phyloP scores from a whole-genome alignment of 2,888 invertebrate species.

The Habroteleia sp. region DNA sequence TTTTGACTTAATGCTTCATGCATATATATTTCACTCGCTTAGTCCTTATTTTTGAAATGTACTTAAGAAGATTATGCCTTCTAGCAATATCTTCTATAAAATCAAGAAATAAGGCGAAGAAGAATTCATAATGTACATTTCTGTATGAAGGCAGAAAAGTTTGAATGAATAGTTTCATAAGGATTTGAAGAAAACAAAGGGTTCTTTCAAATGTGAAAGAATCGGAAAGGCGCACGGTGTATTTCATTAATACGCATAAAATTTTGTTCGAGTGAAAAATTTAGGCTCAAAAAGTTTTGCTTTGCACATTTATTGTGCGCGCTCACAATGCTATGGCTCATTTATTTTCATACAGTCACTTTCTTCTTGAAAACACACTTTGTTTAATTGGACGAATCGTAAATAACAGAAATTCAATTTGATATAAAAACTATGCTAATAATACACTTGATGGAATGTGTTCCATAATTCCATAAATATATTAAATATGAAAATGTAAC shows the following conservation, averaged over 20 bases:
- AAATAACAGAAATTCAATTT: too few species aligned
- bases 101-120: conserved; percentile 16
- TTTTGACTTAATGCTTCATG: too few species aligned
- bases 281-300: conserved; percentile 21
- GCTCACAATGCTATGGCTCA: conserved; percentile 5
- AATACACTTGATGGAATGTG: too few species aligned
- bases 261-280: conserved; percentile 22
- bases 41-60: conserved; percentile 14
- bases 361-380: too few species aligned
- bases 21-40: neutral
- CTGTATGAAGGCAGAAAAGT: conserved; percentile 17
- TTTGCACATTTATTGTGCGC: conserved; percentile 13
- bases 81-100: conserved; percentile 17
- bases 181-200: conserved; percentile 45
- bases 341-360: neutral
- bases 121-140: conserved; percentile 26
- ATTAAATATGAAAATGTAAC: too few species aligned
- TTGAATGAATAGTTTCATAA: conserved; percentile 44
- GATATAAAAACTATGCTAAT: too few species aligned
- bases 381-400: too few species aligned
- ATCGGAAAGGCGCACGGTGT: conserved; percentile 18
- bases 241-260: conserved; percentile 47
- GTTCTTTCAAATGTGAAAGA: conserved; percentile 28
- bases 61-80: conserved; percentile 27
- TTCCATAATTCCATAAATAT: too few species aligned